A percentile compares a stretch with the other conserved stretches of the same genome.
Conservation (phyloP, 2,797 vertebrate genomes). For the Enteromius argenteus region DNA sequence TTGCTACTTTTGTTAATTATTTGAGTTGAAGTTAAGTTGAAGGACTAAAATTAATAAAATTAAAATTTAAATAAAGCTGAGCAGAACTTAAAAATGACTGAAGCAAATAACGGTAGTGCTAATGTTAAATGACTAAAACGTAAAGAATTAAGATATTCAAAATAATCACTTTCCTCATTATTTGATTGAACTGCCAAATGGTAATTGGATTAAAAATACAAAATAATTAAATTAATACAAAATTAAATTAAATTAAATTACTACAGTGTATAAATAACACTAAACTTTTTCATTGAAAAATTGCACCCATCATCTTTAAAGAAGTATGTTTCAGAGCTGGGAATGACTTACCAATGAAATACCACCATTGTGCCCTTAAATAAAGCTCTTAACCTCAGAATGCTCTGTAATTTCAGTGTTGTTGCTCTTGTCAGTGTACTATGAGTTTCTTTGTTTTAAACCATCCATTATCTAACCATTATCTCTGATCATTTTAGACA, state of each 20-base stretch:
- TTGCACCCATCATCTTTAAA: not conserved
- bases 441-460: not conserved
- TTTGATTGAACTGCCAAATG: no score
- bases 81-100: not conserved
- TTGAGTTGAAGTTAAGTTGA: not conserved
- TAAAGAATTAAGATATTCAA: not conserved
- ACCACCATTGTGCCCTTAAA: not conserved
- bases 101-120: not conserved
- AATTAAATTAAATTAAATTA: no score
- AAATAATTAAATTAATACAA: no score
- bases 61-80: not conserved
- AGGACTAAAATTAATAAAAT: not conserved
- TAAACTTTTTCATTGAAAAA: not conserved
- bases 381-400: not conserved
- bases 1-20: not conserved
- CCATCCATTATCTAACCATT: not conserved
- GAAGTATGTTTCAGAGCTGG: not conserved
- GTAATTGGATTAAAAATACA: no score
- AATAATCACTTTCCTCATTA: not conserved
- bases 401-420: not conserved
- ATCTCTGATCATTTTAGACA: not conserved
- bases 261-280: not conserved
- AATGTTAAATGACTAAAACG: not conserved
- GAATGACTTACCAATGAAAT: not conserved
- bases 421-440: not conserved